Evolutionary conservation across 2,888 invertebrate genomes (phyloP), one percentile per base, ranked within the genome.

Genomic region (Plagiodera versicolora): DNA sequence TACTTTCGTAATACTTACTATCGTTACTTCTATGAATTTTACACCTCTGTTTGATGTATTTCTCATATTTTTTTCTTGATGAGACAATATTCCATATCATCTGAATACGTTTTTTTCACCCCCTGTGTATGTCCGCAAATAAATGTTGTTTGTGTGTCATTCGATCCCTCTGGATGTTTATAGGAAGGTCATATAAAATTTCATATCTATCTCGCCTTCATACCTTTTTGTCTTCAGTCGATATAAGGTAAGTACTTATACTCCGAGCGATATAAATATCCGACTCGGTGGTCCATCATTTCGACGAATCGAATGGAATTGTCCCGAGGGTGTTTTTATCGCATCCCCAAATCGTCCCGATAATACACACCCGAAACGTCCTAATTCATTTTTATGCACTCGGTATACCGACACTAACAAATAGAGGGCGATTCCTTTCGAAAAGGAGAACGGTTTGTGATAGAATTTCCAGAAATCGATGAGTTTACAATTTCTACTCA

Each of bases 331-430:
- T 63, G 68, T 66, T 73, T 73, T 73, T 70, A 73, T 66, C 64
- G 68, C 61, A n/a, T 66, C 60, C 67, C 66, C 67, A 72, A 74
- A 69, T 69, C 48, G 67, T 68, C 70, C 68, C 67, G 72, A 72
- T 73, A 73, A 72, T 74, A 70, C 70, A 73, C 73, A 73, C 71
- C 39, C 14, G 73, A 74, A 72, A 71, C 72, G 71, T 72, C 69
- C 69, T 69, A 73, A 74, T 72, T 71, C 71, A 72, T 72, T 70
- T 75, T 75, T 74, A 75, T 73, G 67, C 51, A 61, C 51, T 28
- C 45, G 14, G 5, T 18, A 39, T 14, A 39, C 2, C 14, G 39
- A n/a, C 14, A 39, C 39, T 4, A 39, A n/a, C 6, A n/a, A 4
- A 39, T 39, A 39, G 39, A 39, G 39, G 39, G 39, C n/a, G 39